Conservation (phyloP, 2,888 invertebrate species). For the Epirrhoe alternata region DNA sequence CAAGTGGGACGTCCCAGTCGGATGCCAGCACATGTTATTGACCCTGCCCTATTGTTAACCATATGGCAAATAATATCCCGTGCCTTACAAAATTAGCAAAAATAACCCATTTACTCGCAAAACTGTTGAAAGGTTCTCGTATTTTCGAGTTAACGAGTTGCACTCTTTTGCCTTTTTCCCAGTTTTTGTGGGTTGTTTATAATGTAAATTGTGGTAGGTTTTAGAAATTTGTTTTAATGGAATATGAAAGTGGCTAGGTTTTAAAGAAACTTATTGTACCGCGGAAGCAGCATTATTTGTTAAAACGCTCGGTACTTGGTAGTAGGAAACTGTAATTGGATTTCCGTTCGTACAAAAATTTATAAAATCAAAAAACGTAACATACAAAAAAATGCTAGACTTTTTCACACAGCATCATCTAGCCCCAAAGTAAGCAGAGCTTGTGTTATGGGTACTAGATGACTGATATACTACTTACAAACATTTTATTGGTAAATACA, state of each 20-base stretch:
- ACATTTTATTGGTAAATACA: too few relatives aligned
- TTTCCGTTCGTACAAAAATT: background rate
- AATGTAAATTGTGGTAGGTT: conserved; percentile 27
- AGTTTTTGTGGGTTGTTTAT: conserved; percentile 27
- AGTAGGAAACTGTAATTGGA: conserved; percentile 3
- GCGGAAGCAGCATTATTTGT: background rate
- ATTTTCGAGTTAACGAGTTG: conserved; percentile 52
- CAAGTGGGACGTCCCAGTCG: conserved; percentile 77
- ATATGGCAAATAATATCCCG: conserved; percentile 74
- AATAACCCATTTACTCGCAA: conserved; percentile 48
- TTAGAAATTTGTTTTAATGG: conserved; percentile 20
- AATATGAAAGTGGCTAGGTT: conserved; percentile 26
- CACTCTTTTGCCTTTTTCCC: conserved; percentile 43
- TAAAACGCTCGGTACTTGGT: background rate
- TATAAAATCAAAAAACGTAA: background rate
- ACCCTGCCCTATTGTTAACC: conserved; percentile 81
- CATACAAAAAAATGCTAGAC: too few relatives aligned
- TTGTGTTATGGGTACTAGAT: too few relatives aligned
- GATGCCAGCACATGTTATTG: conserved; percentile 79
- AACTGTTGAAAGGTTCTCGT: conserved; percentile 48
- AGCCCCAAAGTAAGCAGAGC: too few relatives aligned
- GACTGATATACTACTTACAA: too few relatives aligned
- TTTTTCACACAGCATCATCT: too few relatives aligned
- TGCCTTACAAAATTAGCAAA: conserved; percentile 63
- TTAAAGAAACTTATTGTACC: conserved; percentile 9